Conservation (phyloP, 2,113 vertebrate species). For the Podilymbus podiceps region DNA sequence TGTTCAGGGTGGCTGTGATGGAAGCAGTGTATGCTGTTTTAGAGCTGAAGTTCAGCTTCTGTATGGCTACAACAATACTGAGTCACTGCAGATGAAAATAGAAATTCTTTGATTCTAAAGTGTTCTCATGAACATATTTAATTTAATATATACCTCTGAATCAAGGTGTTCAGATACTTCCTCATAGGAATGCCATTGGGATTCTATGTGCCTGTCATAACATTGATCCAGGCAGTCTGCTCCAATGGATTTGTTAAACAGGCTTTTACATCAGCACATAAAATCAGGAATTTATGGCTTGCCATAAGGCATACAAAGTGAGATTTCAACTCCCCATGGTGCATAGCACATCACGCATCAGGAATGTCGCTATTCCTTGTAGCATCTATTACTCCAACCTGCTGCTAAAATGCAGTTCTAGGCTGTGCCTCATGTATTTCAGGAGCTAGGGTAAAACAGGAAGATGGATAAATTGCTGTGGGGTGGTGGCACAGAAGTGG, state of each 20-base stretch:
- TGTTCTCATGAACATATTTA: background rate
- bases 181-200: background rate
- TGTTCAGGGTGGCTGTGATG: background rate
- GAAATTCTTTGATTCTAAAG: background rate
- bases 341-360: conserved; percentile 33
- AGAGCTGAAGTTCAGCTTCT: background rate
- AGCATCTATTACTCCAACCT: conserved; percentile 54
- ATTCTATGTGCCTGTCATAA: conserved; percentile 49
- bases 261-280: conserved; percentile 59
- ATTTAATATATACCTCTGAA: background rate
- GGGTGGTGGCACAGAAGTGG: background rate
- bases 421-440: conserved; percentile 35
- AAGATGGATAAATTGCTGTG: background rate
- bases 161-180: background rate
- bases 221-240: conserved; percentile 51
- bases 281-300: conserved; percentile 58
- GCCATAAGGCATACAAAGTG: conserved; percentile 54
- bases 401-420: conserved; percentile 59
- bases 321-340: conserved; percentile 48
- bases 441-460: conserved; percentile 6
- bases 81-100: background rate
- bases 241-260: conserved; percentile 57
- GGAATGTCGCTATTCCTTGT: conserved; percentile 30
- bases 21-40: background rate
- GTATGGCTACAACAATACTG: background rate